A percentile compares a stretch with the other conserved stretches of the same genome.
These are phyloP conservation scores for Heliconius hortense DNA, from an alignment of 2,888 invertebrate genomes.

Conservation along the genomic window DNA sequence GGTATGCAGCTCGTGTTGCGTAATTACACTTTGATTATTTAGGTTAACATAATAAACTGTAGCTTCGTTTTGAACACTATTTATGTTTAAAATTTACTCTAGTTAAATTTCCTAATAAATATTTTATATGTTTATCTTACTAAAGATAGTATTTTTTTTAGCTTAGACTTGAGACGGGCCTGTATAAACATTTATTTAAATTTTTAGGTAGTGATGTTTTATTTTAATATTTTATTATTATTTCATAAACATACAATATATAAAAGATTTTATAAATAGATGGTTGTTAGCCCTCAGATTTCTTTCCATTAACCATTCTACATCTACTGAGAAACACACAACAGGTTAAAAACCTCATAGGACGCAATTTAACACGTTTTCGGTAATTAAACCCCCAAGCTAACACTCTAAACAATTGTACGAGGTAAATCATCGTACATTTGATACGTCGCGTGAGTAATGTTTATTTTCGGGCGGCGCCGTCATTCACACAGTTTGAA, in stretches of 20 bases:
- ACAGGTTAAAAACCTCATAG: neutral
- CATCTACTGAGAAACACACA: neutral
- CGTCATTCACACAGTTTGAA: slow-evolving; percentile 40
- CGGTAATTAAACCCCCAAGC: neutral
- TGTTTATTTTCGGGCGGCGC: slow-evolving; percentile 45
- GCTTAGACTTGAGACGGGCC: neutral
- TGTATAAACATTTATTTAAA: neutral
- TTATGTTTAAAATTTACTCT: neutral
- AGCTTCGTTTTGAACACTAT: neutral
- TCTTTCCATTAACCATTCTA: neutral
- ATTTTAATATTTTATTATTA: no score
- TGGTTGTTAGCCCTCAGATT: neutral
- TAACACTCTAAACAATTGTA: slow-evolving; percentile 21
- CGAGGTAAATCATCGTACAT: slow-evolving; percentile 41
- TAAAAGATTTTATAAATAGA: no score
- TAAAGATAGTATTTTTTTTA: neutral
- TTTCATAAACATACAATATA: no score
- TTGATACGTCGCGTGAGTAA: slow-evolving; percentile 46
- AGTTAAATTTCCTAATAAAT: neutral
- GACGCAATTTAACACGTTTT: neutral
- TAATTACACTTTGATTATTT: slow-evolving; percentile 1
- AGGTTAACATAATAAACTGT: slow-evolving; percentile 11
- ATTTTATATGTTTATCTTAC: neutral
- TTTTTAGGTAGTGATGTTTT: neutral
- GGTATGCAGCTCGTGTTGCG: slow-evolving; percentile 5